A percentile compares a stretch with the other conserved stretches of the same genome.
These are phyloP conservation scores for Brachypteracias leptosomus DNA, from an alignment of 2,113 vertebrate genomes.

Conservation along the genomic window DNA sequence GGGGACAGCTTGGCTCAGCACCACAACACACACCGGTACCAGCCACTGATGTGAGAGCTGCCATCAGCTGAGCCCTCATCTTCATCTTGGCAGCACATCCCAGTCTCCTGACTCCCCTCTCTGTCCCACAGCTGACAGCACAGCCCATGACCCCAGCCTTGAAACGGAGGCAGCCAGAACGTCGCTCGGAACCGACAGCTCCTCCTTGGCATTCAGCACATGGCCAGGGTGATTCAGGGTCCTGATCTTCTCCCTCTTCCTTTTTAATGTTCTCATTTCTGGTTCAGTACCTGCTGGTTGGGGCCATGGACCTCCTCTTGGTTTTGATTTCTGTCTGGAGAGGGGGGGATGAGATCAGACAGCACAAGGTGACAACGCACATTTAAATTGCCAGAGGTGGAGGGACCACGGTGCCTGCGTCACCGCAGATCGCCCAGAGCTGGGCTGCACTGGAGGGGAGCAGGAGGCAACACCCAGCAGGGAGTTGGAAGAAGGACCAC, in stretches of 20 bases:
- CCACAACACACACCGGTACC: rapidly evolving
- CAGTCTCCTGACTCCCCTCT: background rate
- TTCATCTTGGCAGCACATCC: background rate
- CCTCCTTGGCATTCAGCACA: background rate
- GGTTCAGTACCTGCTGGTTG: background rate
- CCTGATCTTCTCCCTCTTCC: background rate
- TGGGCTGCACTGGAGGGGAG: background rate
- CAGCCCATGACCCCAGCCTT: background rate
- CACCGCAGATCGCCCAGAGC: background rate
- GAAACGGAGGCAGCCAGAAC: rapidly evolving
- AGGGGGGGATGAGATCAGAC: background rate
- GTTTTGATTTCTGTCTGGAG: background rate
- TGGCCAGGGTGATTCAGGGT: rapidly evolving
- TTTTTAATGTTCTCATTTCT: background rate
- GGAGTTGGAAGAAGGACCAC: background rate
- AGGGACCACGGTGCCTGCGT: rapidly evolving
- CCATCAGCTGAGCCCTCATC: background rate
- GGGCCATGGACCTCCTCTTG: background rate
- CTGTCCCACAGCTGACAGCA: background rate
- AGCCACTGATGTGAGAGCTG: background rate
- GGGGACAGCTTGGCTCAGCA: background rate
- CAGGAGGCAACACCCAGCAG: background rate
- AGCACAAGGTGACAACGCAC: background rate
- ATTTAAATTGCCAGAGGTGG: background rate
- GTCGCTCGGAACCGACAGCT: rapidly evolving